Percentiles rank a stretch among this genome's conserved stretches.
phyloP scores from a whole-genome alignment of 2,797 vertebrate genomes.

The Amniataba percoides region DNA sequence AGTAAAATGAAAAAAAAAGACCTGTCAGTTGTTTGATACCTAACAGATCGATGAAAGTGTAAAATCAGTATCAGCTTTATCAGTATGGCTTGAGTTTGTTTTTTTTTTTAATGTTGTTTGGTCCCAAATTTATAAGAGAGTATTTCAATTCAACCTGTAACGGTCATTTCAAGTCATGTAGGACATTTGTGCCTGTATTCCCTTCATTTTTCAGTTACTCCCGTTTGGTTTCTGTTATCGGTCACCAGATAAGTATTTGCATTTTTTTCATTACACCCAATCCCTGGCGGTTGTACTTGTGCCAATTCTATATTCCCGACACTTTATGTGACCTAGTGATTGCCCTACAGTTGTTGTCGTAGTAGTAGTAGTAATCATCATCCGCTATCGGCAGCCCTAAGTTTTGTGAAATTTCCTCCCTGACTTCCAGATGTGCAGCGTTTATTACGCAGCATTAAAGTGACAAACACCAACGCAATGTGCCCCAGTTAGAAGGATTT shows the following conservation, averaged over 20 bases:
- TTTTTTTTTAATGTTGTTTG: not conserved
- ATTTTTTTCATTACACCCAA: not conserved
- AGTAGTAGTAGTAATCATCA: not conserved
- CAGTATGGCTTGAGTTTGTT: not conserved
- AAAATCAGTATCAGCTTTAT: conserved; percentile 9
- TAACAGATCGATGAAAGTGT: conserved; percentile 1
- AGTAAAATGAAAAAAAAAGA: not conserved
- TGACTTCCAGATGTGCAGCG: conserved; percentile 35
- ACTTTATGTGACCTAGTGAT: conserved; percentile 19
- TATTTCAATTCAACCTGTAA: not conserved
- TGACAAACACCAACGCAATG: conserved; percentile 48
- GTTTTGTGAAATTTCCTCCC: conserved; percentile 20
- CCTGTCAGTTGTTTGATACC: not conserved
- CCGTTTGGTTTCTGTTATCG: not conserved
- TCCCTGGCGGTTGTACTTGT: conserved; percentile 27
- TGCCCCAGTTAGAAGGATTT: conserved; percentile 69
- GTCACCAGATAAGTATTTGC: conserved; percentile 26
- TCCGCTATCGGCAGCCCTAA: conserved; percentile 7
- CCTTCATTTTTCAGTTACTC: not conserved
- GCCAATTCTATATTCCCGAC: conserved; percentile 14
- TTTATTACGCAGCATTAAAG: conserved; percentile 48
- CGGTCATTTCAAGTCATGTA: not conserved
- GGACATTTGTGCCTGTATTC: conserved; percentile 30
- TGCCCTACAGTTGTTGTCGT: conserved; percentile 11
- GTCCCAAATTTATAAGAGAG: not conserved